Percentiles rank a stretch among this genome's conserved stretches.
phyloP scores from a whole-genome alignment of 2,797 vertebrate genomes.

The Lindbergichthys nudifrons region DNA sequence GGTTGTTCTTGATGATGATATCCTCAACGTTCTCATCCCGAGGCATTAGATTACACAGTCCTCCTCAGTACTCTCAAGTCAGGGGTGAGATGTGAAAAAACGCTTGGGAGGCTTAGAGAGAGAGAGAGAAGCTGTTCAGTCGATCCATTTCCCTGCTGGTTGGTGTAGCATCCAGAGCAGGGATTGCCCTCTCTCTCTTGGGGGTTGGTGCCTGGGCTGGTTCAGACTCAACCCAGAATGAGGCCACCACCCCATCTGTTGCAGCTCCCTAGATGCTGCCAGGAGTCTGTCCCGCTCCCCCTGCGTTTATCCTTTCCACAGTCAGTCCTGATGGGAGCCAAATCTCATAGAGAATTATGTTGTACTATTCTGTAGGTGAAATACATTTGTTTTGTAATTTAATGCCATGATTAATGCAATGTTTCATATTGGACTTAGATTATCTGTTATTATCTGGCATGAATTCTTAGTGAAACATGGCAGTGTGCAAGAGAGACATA shows the following conservation, averaged over 20 bases:
- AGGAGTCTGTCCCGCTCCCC: constrained; percentile 40
- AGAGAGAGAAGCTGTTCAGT: constrained; percentile 16
- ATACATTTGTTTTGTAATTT: not conserved
- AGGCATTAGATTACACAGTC: not conserved
- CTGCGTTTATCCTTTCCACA: constrained; percentile 18
- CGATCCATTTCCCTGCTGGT: constrained; percentile 41
- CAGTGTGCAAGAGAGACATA: not conserved
- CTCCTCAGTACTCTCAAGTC: not conserved
- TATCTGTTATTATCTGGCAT: constrained; percentile 10
- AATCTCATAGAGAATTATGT: not conserved
- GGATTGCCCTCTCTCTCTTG: constrained; percentile 68
- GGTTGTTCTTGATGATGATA: constrained; percentile 7
- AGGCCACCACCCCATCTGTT: constrained; percentile 79
- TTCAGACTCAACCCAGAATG: constrained; percentile 73
- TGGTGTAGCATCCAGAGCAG: constrained; percentile 56
- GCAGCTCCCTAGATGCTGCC: constrained; percentile 61
- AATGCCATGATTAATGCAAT: not conserved
- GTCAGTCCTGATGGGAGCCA: constrained; percentile 9
- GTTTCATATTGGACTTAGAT: constrained; percentile 4
- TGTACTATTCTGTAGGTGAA: not conserved
- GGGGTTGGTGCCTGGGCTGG: constrained; percentile 54
- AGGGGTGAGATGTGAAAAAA: constrained; percentile 29
- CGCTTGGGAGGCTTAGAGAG: constrained; percentile 8
- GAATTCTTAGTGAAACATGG: constrained; percentile 1
- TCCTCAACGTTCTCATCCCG: not conserved